phyloP scores from a whole-genome alignment of 2,113 vertebrate species.

The Sebastes schlegelii region DNA sequence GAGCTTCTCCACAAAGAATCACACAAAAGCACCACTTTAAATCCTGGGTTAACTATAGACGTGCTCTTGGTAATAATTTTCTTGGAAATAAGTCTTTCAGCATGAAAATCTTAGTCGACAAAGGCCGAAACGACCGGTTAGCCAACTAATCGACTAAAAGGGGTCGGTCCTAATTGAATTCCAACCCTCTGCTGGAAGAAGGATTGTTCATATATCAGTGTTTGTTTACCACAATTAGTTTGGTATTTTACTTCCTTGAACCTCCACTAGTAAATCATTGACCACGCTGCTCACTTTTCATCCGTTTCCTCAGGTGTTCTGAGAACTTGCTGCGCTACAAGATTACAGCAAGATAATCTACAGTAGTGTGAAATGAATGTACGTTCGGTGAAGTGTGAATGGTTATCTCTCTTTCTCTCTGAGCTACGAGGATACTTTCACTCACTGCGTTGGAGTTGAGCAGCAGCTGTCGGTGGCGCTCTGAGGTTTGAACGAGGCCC shows the following conservation, averaged over 20 bases:
- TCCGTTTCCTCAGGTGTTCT: constrained; percentile 4
- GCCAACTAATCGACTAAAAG: too few species aligned
- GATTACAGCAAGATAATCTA: background rate
- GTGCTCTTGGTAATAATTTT: too few species aligned
- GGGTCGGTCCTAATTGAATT: too few species aligned
- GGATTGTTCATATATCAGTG: background rate
- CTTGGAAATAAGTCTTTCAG: too few species aligned
- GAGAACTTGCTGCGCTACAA: too few species aligned
- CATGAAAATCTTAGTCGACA: too few species aligned
- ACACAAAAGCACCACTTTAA: too few species aligned
- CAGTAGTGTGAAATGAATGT: background rate
- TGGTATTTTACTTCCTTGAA: constrained; percentile 6
- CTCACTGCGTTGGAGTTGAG: background rate
- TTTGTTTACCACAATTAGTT: background rate
- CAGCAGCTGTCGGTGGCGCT: constrained; percentile 22
- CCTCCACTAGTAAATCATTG: background rate
- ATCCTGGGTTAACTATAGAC: too few species aligned
- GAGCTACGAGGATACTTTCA: background rate
- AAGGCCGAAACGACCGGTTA: too few species aligned
- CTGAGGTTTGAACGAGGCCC: constrained; percentile 17
- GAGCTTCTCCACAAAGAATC: too few species aligned
- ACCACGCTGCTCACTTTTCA: background rate
- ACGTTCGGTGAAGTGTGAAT: background rate
- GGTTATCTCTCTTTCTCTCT: background rate
- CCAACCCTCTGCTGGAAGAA: background rate